Evolutionary conservation across 1,140 invertebrate genomes (phyloP).

Genomic region (Bactericera cockerelli): DNA sequence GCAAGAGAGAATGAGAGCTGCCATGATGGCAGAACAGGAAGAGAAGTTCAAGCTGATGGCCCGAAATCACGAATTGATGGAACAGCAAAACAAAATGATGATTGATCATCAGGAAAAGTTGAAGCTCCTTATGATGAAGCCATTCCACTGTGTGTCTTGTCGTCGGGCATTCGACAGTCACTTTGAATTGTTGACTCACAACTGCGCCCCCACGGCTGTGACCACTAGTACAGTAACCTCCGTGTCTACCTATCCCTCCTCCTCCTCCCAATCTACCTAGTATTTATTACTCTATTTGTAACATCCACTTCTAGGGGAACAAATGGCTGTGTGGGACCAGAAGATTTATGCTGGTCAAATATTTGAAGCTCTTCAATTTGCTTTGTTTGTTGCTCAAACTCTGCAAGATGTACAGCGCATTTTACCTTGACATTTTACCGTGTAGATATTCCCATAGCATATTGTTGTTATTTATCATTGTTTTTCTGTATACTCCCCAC

Average conservation of each 20-base stretch:
- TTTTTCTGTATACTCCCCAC: no score
- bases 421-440: no score
- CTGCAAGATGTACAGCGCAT: no score
- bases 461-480: no score
- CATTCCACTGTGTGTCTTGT: slow-evolving; percentile 1
- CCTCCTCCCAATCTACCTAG: slow-evolving; percentile 1
- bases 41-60: background rate
- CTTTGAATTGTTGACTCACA: slow-evolving; percentile 5
- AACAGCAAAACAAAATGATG: slow-evolving; percentile 6
- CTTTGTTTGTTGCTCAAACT: no score
- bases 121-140: slow-evolving; percentile 1
- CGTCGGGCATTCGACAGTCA: background rate
- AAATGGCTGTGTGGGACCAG: no score
- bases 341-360: no score
- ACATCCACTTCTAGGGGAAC: background rate
- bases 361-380: no score
- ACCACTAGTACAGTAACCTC: background rate
- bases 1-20: background rate
- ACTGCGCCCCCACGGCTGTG: background rate
- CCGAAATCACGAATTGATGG: background rate
- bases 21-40: background rate
- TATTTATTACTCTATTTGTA: background rate
- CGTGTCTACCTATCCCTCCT: background rate
- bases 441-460: no score
- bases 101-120: slow-evolving; percentile 2